Evolutionary conservation across 2,888 invertebrate species (phyloP).

Genomic region (Chloroclystis v-ata): DNA sequence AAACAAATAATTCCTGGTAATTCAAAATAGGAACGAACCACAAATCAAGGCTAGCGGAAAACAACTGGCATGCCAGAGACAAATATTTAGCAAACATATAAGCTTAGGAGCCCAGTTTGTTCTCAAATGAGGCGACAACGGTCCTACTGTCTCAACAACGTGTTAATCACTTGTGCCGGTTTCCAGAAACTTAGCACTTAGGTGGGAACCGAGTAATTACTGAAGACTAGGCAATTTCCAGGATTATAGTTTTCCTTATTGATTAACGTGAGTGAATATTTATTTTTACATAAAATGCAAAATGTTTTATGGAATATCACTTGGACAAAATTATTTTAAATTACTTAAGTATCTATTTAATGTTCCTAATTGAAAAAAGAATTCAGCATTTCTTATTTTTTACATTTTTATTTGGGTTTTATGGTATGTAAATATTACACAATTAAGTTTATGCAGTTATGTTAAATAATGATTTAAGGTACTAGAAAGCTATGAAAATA

Average conservation of each 20-base stretch:
- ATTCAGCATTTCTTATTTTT: no score
- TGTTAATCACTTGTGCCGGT: conserved; percentile 23
- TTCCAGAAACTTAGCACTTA: conserved; percentile 4
- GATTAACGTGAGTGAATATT: neutral
- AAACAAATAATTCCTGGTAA: conserved; percentile 4
- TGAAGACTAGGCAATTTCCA: neutral
- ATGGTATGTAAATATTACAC: no score
- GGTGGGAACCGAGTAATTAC: conserved; percentile 1
- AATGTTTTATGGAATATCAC: no score
- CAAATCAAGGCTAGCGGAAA: conserved; percentile 16
- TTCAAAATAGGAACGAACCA: conserved; percentile 20
- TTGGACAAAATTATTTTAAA: no score
- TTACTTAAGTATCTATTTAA: no score
- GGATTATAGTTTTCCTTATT: neutral
- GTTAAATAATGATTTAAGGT: no score
- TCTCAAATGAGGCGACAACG: conserved; percentile 15
- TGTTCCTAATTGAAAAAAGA: no score
- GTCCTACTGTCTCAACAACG: conserved; percentile 16
- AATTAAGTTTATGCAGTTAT: no score
- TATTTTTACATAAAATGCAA: no score
- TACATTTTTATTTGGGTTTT: no score
- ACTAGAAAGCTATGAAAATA: no score
- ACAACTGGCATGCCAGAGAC: conserved; percentile 20
- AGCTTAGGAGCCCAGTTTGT: conserved; percentile 16
- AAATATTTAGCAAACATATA: conserved; percentile 25